phyloP scores from a whole-genome alignment of 2,888 invertebrate genomes.

The Lamproptera curius region DNA sequence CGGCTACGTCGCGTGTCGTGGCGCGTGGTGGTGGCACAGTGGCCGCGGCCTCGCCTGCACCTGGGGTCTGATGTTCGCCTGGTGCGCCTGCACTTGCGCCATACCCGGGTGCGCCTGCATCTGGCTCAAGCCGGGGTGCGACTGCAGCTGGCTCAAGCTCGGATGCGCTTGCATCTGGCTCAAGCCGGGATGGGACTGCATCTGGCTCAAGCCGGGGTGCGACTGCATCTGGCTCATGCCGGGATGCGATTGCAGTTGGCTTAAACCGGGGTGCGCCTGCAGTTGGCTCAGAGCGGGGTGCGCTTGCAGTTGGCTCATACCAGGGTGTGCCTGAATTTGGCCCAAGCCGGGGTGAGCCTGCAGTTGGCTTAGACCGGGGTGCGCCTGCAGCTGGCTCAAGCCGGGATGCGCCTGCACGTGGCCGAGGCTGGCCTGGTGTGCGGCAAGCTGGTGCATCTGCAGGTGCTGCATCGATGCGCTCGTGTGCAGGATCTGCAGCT shows the following conservation, averaged over 20 bases:
- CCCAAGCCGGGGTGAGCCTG: slow-evolving; percentile 34
- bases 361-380: slow-evolving; percentile 36
- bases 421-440: slow-evolving; percentile 27
- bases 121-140: slow-evolving; percentile 38
- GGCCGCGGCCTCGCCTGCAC: slow-evolving; percentile 30
- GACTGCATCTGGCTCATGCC: slow-evolving; percentile 25
- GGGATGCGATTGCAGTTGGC: slow-evolving; percentile 29
- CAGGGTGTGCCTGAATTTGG: slow-evolving; percentile 52
- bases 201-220: neutral
- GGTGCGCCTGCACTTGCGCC: slow-evolving; percentile 32
- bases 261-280: slow-evolving; percentile 42
- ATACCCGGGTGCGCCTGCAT: slow-evolving; percentile 35
- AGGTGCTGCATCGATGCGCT: slow-evolving; percentile 66
- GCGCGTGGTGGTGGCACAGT: slow-evolving; percentile 51
- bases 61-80: slow-evolving; percentile 33
- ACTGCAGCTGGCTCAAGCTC: slow-evolving; percentile 46
- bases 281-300: slow-evolving; percentile 34
- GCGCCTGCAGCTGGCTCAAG: slow-evolving; percentile 38
- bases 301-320: slow-evolving; percentile 29
- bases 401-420: slow-evolving; percentile 37
- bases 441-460: slow-evolving; percentile 34
- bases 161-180: slow-evolving; percentile 24
- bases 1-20: slow-evolving; percentile 26
- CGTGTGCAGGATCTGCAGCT: slow-evolving; percentile 63
- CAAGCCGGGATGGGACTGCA: slow-evolving; percentile 21